Evolutionary conservation across 2,113 vertebrate genomes (phyloP).

Genomic region (Platysternon megacephalum): DNA sequence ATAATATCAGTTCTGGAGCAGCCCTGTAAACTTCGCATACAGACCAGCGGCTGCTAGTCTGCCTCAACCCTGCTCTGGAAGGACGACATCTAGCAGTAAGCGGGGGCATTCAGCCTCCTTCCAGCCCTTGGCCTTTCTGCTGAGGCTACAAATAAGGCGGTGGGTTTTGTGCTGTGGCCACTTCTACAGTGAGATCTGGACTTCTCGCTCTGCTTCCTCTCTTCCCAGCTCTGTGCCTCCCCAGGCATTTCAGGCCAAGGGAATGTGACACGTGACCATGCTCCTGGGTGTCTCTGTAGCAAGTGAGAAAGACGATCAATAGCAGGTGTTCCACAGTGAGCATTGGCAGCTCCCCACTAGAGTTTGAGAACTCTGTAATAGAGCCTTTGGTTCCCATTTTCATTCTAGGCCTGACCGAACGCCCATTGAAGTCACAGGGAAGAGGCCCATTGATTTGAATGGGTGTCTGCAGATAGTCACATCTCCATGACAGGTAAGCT

Average conservation of each 20-base stretch:
- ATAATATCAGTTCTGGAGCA: background rate
- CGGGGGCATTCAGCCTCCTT: background rate
- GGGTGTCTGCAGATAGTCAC: background rate
- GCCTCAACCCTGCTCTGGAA: background rate
- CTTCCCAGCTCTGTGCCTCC: background rate
- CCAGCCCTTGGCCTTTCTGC: background rate
- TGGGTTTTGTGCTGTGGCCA: background rate
- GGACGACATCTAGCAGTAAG: background rate
- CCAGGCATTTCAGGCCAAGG: background rate
- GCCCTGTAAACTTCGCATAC: background rate
- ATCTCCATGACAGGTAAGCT: background rate
- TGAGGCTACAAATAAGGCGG: background rate
- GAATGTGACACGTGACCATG: accelerated
- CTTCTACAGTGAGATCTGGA: background rate
- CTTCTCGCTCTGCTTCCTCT: background rate
- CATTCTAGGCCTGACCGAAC: background rate
- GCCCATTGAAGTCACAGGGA: background rate
- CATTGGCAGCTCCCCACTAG: background rate
- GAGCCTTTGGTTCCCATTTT: background rate
- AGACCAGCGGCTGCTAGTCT: background rate
- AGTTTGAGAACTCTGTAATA: background rate
- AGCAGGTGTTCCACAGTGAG: background rate
- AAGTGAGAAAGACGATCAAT: background rate
- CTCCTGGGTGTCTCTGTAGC: background rate
- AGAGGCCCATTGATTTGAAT: accelerated